Conservation (phyloP, 2,888 invertebrate genomes). For the Dasysyrphus albostriatus region DNA sequence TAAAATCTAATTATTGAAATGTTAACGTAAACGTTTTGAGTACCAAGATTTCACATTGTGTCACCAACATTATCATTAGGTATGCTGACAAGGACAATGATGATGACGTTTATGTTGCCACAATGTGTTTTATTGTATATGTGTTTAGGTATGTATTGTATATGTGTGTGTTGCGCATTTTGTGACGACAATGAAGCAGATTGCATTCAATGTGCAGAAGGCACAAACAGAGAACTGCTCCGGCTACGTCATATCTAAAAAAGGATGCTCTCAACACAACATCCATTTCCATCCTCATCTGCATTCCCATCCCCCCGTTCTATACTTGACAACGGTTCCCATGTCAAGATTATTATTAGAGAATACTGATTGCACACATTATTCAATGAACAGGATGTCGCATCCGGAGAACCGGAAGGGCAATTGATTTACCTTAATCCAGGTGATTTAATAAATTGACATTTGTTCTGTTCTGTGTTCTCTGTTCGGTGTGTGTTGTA, state of each 20-base stretch:
- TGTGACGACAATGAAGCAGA: slow-evolving; percentile 41
- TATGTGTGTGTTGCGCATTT: slow-evolving; percentile 44
- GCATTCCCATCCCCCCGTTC: not conserved
- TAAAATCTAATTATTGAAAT: slow-evolving; percentile 74
- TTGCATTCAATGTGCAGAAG: slow-evolving; percentile 38
- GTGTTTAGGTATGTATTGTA: too few relatives aligned
- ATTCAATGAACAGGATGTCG: slow-evolving; percentile 74
- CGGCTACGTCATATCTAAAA: slow-evolving; percentile 16
- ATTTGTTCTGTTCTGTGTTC: slow-evolving; percentile 61
- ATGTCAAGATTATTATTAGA: slow-evolving; percentile 66
- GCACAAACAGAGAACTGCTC: not conserved
- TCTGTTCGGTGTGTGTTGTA: slow-evolving; percentile 23
- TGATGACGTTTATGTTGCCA: slow-evolving; percentile 67
- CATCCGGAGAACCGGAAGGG: slow-evolving; percentile 73
- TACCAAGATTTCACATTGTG: slow-evolving; percentile 66
- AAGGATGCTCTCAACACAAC: slow-evolving; percentile 9
- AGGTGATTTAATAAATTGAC: slow-evolving; percentile 78
- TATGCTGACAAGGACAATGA: slow-evolving; percentile 59
- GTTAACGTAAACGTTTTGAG: slow-evolving; percentile 71
- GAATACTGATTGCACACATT: slow-evolving; percentile 74
- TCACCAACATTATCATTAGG: slow-evolving; percentile 67
- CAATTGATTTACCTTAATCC: slow-evolving; percentile 76
- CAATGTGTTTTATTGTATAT: slow-evolving; percentile 45
- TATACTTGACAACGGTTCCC: slow-evolving; percentile 4
- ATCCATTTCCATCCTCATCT: not conserved